phyloP scores from a whole-genome alignment of 1,140 invertebrate species.

The Hylaeus anthracinus region DNA sequence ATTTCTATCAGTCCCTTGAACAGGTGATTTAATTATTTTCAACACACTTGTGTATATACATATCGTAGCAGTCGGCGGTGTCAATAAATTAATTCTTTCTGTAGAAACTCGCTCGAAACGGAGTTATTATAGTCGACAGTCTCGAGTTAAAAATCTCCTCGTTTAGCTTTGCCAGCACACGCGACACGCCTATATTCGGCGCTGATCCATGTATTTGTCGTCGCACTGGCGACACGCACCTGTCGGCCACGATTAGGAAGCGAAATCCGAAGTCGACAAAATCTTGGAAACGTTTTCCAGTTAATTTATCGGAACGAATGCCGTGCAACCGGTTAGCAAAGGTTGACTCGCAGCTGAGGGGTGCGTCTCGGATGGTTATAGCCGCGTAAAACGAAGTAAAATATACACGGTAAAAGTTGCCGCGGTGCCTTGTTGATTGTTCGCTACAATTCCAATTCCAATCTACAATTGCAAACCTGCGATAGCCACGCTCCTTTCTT shows the following conservation, averaged over 20 bases:
- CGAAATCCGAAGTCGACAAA: constrained; percentile 35
- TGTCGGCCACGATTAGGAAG: constrained; percentile 44
- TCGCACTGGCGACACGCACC: constrained; percentile 4
- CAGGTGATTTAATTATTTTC: too few relatives aligned
- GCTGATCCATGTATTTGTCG: constrained; percentile 14
- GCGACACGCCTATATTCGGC: neutral
- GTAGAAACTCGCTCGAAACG: too few relatives aligned
- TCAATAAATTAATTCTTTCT: too few relatives aligned
- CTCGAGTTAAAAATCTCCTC: neutral
- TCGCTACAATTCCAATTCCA: too few relatives aligned
- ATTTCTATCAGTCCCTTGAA: too few relatives aligned
- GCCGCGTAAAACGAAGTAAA: constrained; percentile 38
- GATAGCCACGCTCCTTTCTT: neutral
- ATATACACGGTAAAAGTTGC: constrained; percentile 9
- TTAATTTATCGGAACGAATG: constrained; percentile 59
- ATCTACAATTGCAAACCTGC: too few relatives aligned
- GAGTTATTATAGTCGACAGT: neutral
- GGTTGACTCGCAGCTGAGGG: neutral
- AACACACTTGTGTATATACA: too few relatives aligned
- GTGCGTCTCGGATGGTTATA: neutral
- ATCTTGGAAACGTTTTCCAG: constrained; percentile 38
- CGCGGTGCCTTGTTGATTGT: too few relatives aligned
- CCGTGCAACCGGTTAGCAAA: constrained; percentile 44
- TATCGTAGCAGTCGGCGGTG: too few relatives aligned
- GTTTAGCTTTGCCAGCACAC: neutral